These are phyloP conservation scores for Cylloceria caligata DNA, from an alignment of 2,888 invertebrate species.

Conservation along the genomic window DNA sequence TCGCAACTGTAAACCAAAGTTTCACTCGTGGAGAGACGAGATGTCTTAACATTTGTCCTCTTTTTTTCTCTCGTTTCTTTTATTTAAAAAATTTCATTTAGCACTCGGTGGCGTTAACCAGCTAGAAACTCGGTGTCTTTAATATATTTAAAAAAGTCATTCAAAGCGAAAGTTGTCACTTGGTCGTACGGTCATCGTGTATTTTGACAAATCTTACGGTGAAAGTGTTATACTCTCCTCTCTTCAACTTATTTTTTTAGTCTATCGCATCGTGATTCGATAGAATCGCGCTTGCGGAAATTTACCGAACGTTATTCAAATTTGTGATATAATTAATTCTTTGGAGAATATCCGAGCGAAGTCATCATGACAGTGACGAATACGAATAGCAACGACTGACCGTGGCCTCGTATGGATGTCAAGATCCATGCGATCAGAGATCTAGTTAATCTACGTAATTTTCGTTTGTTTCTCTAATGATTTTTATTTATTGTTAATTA, in stretches of 20 bases:
- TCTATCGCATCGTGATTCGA: not conserved
- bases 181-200: conserved; percentile 3
- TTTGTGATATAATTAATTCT: not conserved
- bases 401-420: too few relatives aligned
- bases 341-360: not conserved
- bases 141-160: conserved; percentile 43
- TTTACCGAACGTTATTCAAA: not conserved
- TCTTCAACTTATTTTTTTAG: not conserved
- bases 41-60: conserved; percentile 24
- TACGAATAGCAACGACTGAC: too few relatives aligned
- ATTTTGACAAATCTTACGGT: conserved; percentile 38
- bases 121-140: not conserved
- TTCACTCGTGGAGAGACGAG: conserved; percentile 49
- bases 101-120: not conserved
- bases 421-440: too few relatives aligned
- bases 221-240: conserved; percentile 48
- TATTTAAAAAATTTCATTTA: not conserved
- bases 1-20: conserved; percentile 52
- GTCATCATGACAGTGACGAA: not conserved
- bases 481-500: too few relatives aligned
- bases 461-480: too few relatives aligned
- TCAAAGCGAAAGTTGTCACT: conserved; percentile 58
- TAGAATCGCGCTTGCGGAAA: not conserved
- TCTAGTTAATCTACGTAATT: too few relatives aligned
- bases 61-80: conserved; percentile 30